A percentile compares a stretch with the other conserved stretches of the same genome.
Evolutionary conservation across 1,140 invertebrate genomes (phyloP).

Genomic region (Trissolcus basalis): DNA sequence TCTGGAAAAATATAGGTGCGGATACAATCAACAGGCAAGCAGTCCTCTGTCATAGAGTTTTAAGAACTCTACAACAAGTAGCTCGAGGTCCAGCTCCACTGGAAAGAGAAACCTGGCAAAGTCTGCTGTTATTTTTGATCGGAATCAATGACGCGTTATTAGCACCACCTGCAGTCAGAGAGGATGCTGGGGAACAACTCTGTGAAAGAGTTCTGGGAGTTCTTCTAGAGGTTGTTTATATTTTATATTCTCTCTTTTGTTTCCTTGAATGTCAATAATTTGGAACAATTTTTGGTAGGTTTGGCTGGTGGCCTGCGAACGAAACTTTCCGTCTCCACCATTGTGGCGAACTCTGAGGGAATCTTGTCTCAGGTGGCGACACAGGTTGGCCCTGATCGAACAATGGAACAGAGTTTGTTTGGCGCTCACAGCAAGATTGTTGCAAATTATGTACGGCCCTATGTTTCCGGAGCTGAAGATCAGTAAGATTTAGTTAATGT

Average conservation of each 20-base stretch:
- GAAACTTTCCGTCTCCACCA: conserved; percentile 93
- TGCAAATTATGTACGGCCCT: conserved; percentile 93
- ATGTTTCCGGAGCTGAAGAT: conserved; percentile 90
- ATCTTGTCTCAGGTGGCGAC: conserved; percentile 94
- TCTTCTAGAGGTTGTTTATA: conserved; percentile 84
- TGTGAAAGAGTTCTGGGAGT: conserved; percentile 95
- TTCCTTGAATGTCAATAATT: too few species aligned
- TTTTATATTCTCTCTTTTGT: too few species aligned
- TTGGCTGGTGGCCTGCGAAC: conserved; percentile 93
- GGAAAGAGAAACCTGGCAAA: conserved; percentile 93
- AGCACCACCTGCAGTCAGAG: conserved; percentile 92
- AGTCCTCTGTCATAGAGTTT: conserved; percentile 94
- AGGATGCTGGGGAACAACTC: conserved; percentile 95
- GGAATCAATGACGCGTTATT: conserved; percentile 94
- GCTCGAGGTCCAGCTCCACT: conserved; percentile 88
- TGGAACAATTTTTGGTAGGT: conserved; percentile 76
- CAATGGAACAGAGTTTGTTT: conserved; percentile 97
- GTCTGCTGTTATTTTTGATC: conserved; percentile 91
- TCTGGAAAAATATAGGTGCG: conserved; percentile 78
- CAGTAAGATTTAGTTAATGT: conserved; percentile 77
- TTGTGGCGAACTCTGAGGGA: conserved; percentile 97
- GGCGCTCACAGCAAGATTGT: conserved; percentile 87
- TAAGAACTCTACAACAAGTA: conserved; percentile 91
- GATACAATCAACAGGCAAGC: conserved; percentile 95
- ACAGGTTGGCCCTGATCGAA: conserved; percentile 92